Percentiles rank a stretch among this genome's conserved stretches.
Conservation (phyloP, 2,888 invertebrate species). For the Dolichopus griseipennis region DNA sequence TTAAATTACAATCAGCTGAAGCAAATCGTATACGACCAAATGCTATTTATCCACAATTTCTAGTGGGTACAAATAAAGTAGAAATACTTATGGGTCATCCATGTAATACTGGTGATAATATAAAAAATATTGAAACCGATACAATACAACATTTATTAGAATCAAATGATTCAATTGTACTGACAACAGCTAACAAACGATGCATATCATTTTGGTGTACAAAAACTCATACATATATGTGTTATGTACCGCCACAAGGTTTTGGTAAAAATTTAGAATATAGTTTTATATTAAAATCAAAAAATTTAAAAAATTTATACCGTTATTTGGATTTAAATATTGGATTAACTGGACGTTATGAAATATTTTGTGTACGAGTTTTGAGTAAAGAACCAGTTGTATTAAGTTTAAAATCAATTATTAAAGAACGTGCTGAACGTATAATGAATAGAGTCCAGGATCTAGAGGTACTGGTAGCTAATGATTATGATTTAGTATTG, state of each 20-base stretch:
- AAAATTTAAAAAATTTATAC: constrained; percentile 1
- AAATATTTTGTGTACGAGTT: constrained; percentile 11
- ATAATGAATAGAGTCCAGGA: background rate
- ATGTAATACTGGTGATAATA: constrained; percentile 13
- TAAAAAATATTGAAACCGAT: background rate
- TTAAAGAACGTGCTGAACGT: constrained; percentile 4
- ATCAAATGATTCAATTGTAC: constrained; percentile 19
- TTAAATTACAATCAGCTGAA: constrained; percentile 20
- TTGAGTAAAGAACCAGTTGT: background rate
- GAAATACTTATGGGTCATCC: constrained; percentile 21
- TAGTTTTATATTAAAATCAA: constrained; percentile 7
- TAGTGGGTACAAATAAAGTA: constrained; percentile 20
- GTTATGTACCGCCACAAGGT: constrained; percentile 17
- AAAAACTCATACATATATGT: constrained; percentile 10
- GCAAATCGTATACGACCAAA: constrained; percentile 21
- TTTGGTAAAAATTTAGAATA: background rate
- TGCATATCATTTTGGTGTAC: constrained; percentile 24
- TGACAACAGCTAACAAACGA: constrained; percentile 12
- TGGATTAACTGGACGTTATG: background rate
- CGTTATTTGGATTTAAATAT: constrained; percentile 5
- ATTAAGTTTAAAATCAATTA: background rate
- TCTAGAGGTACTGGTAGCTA: background rate
- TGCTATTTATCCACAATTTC: constrained; percentile 24
- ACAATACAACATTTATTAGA: constrained; percentile 16
- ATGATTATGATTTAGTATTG: background rate